Base-by-base conservation (phyloP, 2,113 vertebrate species). In the Zosterops japonicus region DNA sequence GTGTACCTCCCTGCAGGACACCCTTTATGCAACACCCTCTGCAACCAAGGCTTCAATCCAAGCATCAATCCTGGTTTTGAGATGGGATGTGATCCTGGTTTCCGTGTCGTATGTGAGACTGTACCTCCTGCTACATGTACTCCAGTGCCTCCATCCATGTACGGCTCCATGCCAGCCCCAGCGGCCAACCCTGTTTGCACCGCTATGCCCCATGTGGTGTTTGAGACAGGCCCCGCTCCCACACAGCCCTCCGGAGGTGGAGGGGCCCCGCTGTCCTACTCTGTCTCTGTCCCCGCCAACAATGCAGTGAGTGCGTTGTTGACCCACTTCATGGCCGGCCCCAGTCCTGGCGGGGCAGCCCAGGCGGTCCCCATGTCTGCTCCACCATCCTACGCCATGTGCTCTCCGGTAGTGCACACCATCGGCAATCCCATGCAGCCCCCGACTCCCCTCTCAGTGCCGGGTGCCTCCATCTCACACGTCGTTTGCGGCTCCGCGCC, bases 1-100 rank as follows among this genome's bases (percentile, higher is more conserved):
- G 95, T 97, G 69, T 97, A 96, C 86, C 95, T 97, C 13, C 96
- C 96, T 55, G 95, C 94, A 0, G 96, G 96, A 61, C 96, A 97
- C 18, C 96, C 96, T 7, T 82, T 97, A 20, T 97, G 96, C 49
- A 96, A 96, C 72, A 31, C 95, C 69, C 92, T 96, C 65, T 89
- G 95, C 80, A 96, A 16, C 46, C 85, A 95, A 87, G 95, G 96
- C 57, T 95, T 95, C 83, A 95, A 75, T 83, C 89, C 96, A 28
- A 87, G n/a, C 3, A 5, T 67, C 44, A 96, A 4, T 59, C 28
- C 94, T 29, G 60, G 91, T 33, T 95, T 96, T 4, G 56, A 94
- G 15, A 4, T 83, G 28, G 94, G 76, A 42, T n/a, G 87, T 0
- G 94, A 97, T 87, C 81, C 96, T 79, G 96, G 95, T 9, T 94